phyloP scores from a whole-genome alignment of 2,113 vertebrate species.

The Coptodon rendalli region DNA sequence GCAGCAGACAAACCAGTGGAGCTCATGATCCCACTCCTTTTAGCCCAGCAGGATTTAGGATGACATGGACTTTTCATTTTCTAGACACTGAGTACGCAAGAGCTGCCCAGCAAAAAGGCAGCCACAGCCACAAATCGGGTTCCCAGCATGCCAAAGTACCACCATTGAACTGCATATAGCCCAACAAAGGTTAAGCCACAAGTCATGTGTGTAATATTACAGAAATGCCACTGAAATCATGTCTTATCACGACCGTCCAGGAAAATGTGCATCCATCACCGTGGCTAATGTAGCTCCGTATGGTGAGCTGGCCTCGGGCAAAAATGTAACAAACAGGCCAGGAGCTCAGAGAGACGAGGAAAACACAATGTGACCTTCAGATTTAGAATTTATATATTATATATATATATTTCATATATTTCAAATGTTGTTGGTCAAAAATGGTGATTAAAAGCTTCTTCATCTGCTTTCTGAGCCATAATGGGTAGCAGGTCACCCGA shows the following conservation, averaged over 20 bases:
- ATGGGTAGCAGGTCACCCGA: not conserved
- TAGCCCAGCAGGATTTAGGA: slow-evolving; percentile 26
- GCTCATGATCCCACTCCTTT: slow-evolving; percentile 11
- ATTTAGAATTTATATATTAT: not conserved
- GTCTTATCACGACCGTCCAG: not conserved
- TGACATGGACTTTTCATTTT: slow-evolving; percentile 6
- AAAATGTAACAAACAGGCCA: not conserved
- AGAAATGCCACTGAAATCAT: not conserved
- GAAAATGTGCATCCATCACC: not conserved
- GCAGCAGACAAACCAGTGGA: not conserved
- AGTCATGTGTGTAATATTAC: not conserved
- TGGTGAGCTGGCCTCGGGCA: not conserved
- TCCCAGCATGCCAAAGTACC: not conserved
- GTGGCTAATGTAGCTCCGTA: not conserved
- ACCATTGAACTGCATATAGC: not conserved
- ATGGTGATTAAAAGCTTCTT: not conserved
- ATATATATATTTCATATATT: not conserved
- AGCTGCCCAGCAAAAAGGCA: not conserved
- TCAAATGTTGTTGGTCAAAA: not conserved
- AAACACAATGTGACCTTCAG: not conserved
- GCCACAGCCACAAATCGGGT: not conserved
- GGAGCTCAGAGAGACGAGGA: not conserved
- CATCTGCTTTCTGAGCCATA: not conserved
- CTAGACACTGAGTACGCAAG: slow-evolving; percentile 14
- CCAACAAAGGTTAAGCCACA: not conserved